Conservation (phyloP, 2,888 invertebrate species). For the Drepanosiphum platanoidis region DNA sequence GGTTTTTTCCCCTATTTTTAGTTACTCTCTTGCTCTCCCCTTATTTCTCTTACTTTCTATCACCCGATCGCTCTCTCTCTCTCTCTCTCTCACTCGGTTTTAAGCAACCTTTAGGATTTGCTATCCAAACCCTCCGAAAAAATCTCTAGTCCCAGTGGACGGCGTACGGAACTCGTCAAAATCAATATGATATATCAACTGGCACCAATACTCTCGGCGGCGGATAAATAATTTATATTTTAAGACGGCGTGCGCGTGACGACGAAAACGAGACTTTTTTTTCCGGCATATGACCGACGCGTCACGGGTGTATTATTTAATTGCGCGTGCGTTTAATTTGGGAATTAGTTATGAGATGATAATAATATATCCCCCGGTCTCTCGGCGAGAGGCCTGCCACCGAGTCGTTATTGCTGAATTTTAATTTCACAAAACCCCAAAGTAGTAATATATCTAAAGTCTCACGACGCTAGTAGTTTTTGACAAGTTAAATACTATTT, state of each 20-base stretch:
- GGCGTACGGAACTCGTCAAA: conserved; percentile 20
- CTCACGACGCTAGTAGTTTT: conserved; percentile 35
- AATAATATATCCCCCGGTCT: neutral
- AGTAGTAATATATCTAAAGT: conserved; percentile 33
- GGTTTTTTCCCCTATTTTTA: conserved; percentile 21
- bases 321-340: too few species aligned
- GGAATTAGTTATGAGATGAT: conserved; percentile 12
- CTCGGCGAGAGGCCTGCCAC: too few species aligned
- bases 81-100: too few species aligned
- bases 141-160: conserved; percentile 43
- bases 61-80: too few species aligned
- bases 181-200: conserved; percentile 45
- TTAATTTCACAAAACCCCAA: conserved; percentile 26
- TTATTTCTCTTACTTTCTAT: too few species aligned
- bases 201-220: neutral
- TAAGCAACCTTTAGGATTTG: conserved; percentile 50
- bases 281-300: too few species aligned
- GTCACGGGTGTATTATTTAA: too few species aligned
- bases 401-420: conserved; percentile 16
- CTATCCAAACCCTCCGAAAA: conserved; percentile 27
- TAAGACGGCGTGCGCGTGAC: neutral
- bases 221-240: conserved; percentile 9
- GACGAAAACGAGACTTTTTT: too few species aligned
- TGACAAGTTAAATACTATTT: conserved; percentile 57
- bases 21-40: too few species aligned